Evolutionary conservation across 2,797 vertebrate genomes (phyloP), one percentile per base, ranked within the genome.

Genomic region (Eulemur coronatus): DNA sequence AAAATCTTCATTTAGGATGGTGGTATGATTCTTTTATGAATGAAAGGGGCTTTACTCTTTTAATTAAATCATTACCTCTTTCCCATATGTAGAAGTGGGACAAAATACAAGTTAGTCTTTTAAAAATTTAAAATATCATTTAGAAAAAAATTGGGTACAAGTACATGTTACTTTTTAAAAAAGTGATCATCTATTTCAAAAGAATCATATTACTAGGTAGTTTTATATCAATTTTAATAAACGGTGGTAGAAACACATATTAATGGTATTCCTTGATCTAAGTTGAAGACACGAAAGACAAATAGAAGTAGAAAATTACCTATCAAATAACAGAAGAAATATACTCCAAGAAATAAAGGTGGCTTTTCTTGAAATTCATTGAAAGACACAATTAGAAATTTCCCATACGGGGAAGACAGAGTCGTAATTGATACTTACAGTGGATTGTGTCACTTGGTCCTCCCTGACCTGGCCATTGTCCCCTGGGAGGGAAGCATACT

Each of bases 121-220:
- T 3, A 15, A 59, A 93, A 89, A 70, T 20, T 84, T 70, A 35
- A 67, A 76, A 79, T 57, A 10, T 69, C n/a, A 73, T 50, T 82
- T 73, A 94, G 46, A 92, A 95, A 84, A 91, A 33, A 91, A 90
- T 22, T 63, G 14, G 41, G 28, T 48, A 92, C 69, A 89, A 69
- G 5, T 46, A 50, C 8, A 46, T 65, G 0, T 57, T 89, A 80
- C 8, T n/a, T 84, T 90, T 65, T 33, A 67, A 82, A 46, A 75
- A 78, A 35, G 26, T 57, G 14, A 75, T 81, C 48, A 87, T 65
- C 0, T 84, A 38, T 84, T 73, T 87, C 11, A 69, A 87, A 91
- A 72, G 35, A 96, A 89, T 2, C 17, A 28, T 55, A 63, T 48
- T 70, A 18, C 2, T 33, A 43, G 35, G 38, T 90, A 33, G 20